Evolutionary conservation across 2,113 vertebrate species (phyloP).

Genomic region (Equus przewalskii): DNA sequence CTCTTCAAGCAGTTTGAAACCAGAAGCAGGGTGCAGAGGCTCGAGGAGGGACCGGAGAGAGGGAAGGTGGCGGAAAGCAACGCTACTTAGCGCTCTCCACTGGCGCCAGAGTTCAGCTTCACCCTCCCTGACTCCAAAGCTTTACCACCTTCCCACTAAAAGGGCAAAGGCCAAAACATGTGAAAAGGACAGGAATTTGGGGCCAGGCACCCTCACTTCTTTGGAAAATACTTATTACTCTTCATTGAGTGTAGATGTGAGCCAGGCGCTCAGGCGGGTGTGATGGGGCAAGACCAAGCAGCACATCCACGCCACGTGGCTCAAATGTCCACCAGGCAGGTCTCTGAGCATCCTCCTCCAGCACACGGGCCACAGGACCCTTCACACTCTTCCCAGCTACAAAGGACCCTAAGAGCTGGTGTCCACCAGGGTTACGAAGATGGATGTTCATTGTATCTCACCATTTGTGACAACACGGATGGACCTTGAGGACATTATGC

Average conservation of each 20-base stretch:
- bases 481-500: not conserved
- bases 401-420: not conserved
- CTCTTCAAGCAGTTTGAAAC: not conserved
- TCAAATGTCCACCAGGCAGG: accelerated
- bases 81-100: too few species aligned
- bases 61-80: too few species aligned
- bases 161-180: accelerated
- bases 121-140: accelerated
- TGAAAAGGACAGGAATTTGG: accelerated
- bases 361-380: too few species aligned
- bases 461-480: accelerated
- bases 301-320: accelerated
- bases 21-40: accelerated
- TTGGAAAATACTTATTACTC: not conserved
- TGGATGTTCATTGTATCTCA: accelerated
- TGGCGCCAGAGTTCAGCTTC: not conserved
- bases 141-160: too few species aligned
- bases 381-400: not conserved
- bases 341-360: too few species aligned
- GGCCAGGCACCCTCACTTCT: not conserved
- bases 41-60: not conserved
- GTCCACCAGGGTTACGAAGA: accelerated
- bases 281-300: too few species aligned
- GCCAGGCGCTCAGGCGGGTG: accelerated
- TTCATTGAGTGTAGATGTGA: accelerated